phyloP scores from a whole-genome alignment of 2,113 vertebrate species.

The Elephas maximus region DNA sequence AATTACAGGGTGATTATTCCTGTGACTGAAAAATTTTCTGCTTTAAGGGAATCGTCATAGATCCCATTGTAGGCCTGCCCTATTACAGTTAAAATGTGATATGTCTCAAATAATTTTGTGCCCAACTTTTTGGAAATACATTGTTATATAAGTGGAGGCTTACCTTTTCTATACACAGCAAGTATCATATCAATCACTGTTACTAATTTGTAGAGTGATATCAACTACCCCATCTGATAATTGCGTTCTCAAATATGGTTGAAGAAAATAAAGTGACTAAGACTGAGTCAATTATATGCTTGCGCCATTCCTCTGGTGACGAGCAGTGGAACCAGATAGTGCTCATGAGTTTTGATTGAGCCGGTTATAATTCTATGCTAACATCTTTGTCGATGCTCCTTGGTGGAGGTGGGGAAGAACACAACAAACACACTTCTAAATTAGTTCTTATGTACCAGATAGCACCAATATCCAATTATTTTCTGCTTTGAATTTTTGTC shows the following conservation, averaged over 20 bases:
- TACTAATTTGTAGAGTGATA: not conserved
- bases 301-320: not conserved
- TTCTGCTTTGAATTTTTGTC: no score
- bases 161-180: not conserved
- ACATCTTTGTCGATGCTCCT: not conserved
- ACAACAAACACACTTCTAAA: not conserved
- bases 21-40: not conserved
- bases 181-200: not conserved
- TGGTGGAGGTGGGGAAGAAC: not conserved
- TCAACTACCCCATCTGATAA: not conserved
- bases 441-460: not conserved
- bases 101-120: not conserved
- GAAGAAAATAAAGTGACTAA: conserved; percentile 37
- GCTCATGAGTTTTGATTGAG: not conserved
- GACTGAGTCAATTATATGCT: not conserved
- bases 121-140: not conserved
- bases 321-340: not conserved
- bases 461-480: not conserved
- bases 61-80: not conserved
- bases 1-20: not conserved
- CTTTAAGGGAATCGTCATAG: not conserved
- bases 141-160: not conserved
- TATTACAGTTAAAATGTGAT: not conserved
- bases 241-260: not conserved
- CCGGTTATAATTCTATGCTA: not conserved